A percentile compares a stretch with the other conserved stretches of the same genome.
These are phyloP conservation scores for Leucoraja erinaceus DNA, from an alignment of 2,113 vertebrate genomes.

Conservation along the genomic window DNA sequence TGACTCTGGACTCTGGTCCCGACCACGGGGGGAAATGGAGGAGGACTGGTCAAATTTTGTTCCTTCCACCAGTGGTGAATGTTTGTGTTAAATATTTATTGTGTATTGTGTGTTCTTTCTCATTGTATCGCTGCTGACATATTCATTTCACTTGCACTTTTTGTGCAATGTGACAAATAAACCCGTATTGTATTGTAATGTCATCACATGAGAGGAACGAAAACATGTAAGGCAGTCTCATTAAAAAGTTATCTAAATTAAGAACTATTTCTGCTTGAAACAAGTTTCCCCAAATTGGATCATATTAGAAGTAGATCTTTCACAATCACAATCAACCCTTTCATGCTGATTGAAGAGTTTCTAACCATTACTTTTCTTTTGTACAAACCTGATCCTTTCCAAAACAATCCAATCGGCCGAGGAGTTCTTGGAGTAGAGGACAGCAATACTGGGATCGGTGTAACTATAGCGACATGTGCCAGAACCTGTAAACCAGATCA, in stretches of 20 bases:
- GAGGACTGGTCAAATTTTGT: no score
- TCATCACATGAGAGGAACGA: neutral
- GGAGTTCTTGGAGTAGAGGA: conserved; percentile 78
- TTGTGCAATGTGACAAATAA: no score
- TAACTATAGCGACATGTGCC: conserved; percentile 91
- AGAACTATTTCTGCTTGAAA: neutral
- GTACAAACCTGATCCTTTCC: conserved; percentile 85
- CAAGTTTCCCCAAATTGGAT: neutral
- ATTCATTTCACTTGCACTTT: no score
- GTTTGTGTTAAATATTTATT: no score
- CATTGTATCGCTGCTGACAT: no score
- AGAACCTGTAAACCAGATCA: conserved; percentile 68
- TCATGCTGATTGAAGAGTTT: neutral
- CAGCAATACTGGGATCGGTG: conserved; percentile 81
- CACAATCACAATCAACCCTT: neutral
- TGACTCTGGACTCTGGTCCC: no score
- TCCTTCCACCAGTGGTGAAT: no score
- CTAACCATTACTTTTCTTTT: neutral
- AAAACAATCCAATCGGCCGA: conserved; percentile 82
- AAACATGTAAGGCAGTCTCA: neutral
- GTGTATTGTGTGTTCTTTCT: no score
- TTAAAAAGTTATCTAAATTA: no score
- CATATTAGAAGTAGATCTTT: neutral
- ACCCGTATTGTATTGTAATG: no score
- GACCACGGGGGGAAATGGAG: no score